Percentiles rank a stretch among this genome's conserved stretches.
Evolutionary conservation across 1,140 invertebrate species (phyloP).

Genomic region (Drosophila albomicans): DNA sequence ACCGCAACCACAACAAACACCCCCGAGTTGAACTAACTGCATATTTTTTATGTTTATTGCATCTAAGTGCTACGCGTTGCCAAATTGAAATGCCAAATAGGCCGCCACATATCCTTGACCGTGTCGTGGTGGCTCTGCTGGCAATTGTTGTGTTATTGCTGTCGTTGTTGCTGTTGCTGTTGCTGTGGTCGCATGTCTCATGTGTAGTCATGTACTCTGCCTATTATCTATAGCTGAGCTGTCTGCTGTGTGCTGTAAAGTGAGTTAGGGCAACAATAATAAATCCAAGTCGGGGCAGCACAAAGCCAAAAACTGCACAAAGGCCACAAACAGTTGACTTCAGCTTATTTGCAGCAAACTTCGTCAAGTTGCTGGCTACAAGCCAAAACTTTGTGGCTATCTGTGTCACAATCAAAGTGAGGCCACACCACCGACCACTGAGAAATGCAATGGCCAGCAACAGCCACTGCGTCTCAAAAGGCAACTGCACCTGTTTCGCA

Average conservation of each 20-base stretch:
- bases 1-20: conserved; percentile 16
- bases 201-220: conserved; percentile 12
- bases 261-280: conserved; percentile 48
- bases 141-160: neutral
- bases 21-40: conserved; percentile 51
- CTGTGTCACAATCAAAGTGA: conserved; percentile 60
- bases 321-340: conserved; percentile 49
- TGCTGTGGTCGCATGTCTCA: neutral
- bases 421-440: conserved; percentile 12
- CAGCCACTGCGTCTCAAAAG: neutral
- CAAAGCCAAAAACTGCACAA: conserved; percentile 50
- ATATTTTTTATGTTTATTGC: conserved; percentile 69
- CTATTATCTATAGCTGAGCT: too few relatives aligned
- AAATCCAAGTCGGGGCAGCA: conserved; percentile 61
- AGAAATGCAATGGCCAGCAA: neutral
- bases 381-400: conserved; percentile 71
- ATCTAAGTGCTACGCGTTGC: conserved; percentile 46
- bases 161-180: conserved; percentile 4
- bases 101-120: conserved; percentile 52
- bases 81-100: conserved; percentile 61
- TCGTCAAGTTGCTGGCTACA: conserved; percentile 70
- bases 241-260: conserved; percentile 13
- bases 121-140: conserved; percentile 23
- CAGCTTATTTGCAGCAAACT: conserved; percentile 70
- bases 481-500: conserved; percentile 11